These are phyloP conservation scores for Eleginops maclovinus DNA, from an alignment of 2,113 vertebrate species.

Conservation along the genomic window DNA sequence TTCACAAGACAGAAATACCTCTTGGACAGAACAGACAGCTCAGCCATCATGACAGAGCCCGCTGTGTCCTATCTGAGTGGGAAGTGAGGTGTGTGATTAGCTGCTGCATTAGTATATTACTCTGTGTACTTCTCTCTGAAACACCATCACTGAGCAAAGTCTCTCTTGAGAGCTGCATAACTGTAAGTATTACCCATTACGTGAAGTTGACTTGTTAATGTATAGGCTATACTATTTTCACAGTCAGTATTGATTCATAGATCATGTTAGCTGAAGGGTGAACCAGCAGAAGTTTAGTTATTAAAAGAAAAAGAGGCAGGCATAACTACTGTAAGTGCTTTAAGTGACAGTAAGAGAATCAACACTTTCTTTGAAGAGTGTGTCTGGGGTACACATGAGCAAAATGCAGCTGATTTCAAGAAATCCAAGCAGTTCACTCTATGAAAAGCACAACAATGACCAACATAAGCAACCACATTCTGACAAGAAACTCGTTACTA, in stretches of 20 bases:
- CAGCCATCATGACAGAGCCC: not conserved
- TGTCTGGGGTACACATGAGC: too few relatives aligned
- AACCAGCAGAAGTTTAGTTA: not conserved
- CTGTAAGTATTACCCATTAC: not conserved
- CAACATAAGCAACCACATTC: too few relatives aligned
- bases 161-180: not conserved
- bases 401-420: too few relatives aligned
- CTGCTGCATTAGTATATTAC: not conserved
- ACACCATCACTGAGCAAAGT: not conserved
- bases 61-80: not conserved
- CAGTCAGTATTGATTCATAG: not conserved
- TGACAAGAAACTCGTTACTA: too few relatives aligned
- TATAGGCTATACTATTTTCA: not conserved
- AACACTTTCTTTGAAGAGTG: not conserved
- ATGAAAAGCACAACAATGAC: too few relatives aligned
- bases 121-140: not conserved
- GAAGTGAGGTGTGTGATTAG: conserved; percentile 10
- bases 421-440: too few relatives aligned
- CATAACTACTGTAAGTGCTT: not conserved
- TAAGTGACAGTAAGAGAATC: not conserved
- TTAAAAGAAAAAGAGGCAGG: not conserved
- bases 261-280: conserved; percentile 2
- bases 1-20: conserved; percentile 3
- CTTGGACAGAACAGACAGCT: conserved; percentile 10
- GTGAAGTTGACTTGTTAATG: not conserved